A percentile compares a stretch with the other conserved stretches of the same genome.
phyloP scores from a whole-genome alignment of 2,113 vertebrate species.

The Bubalus kerabau region DNA sequence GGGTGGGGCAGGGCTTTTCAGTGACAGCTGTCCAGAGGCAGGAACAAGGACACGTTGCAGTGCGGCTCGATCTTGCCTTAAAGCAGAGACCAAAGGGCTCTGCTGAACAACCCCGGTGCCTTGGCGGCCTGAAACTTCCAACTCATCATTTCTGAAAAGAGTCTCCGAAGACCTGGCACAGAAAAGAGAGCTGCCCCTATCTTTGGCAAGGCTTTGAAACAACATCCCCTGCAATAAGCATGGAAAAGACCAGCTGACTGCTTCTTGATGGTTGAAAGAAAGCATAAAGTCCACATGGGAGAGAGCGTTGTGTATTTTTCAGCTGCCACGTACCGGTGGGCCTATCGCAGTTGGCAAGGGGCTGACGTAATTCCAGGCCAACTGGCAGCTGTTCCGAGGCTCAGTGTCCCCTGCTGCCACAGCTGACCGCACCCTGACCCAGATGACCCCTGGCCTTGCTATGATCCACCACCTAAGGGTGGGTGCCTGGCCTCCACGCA shows the following conservation, averaged over 20 bases:
- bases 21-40: neutral
- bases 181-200: neutral
- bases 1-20: neutral
- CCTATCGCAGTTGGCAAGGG: neutral
- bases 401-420: too few species aligned
- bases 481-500: too few species aligned
- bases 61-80: neutral
- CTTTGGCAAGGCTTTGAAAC: neutral
- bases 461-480: neutral
- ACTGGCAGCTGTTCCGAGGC: neutral
- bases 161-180: neutral
- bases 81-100: neutral
- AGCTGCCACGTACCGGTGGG: rapidly evolving
- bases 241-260: neutral
- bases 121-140: neutral
- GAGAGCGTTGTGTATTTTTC: neutral
- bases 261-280: neutral
- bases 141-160: neutral
- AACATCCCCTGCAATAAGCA: neutral
- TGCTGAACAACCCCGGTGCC: neutral
- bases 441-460: neutral
- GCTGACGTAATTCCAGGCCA: neutral
- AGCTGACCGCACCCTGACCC: neutral
- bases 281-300: neutral
- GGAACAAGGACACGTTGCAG: rapidly evolving